A percentile compares a stretch with the other conserved stretches of the same genome.
These are phyloP conservation scores for Poliocrania exsul DNA, from an alignment of 2,797 vertebrate genomes.

Conservation along the genomic window DNA sequence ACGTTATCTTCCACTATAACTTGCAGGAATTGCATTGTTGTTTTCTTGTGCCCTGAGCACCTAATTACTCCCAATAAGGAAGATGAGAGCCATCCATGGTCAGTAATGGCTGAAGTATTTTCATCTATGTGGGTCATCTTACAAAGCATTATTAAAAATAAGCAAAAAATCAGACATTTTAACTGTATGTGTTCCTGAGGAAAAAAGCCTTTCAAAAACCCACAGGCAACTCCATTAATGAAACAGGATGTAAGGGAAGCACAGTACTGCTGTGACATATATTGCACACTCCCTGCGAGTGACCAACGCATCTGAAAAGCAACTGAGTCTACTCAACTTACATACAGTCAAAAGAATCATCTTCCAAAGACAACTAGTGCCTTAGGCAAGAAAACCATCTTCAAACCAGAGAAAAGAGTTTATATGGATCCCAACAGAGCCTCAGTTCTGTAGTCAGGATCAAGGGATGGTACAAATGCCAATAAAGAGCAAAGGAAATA, in stretches of 20 bases:
- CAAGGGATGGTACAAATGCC: rapidly evolving
- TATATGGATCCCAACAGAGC: neutral
- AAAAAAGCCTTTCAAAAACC: neutral
- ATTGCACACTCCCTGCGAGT: rapidly evolving
- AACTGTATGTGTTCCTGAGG: neutral
- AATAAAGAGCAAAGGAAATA: neutral
- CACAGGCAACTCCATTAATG: neutral
- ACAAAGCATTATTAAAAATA: neutral
- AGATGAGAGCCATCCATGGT: neutral
- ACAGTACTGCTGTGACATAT: neutral
- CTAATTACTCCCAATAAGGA: neutral
- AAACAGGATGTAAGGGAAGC: neutral
- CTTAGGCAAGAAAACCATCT: neutral
- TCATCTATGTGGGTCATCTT: neutral
- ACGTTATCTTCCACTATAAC: neutral
- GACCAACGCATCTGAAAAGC: neutral
- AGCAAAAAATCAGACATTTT: neutral
- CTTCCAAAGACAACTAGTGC: neutral
- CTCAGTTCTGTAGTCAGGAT: neutral
- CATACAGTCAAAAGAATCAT: neutral
- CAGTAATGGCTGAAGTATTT: neutral
- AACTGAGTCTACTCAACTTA: neutral
- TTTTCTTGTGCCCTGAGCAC: neutral
- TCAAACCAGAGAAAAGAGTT: neutral
- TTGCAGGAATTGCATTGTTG: neutral